Percentiles rank a stretch among this genome's conserved stretches.
phyloP scores from a whole-genome alignment of 2,888 invertebrate genomes.

The Eupsilia transversa region DNA sequence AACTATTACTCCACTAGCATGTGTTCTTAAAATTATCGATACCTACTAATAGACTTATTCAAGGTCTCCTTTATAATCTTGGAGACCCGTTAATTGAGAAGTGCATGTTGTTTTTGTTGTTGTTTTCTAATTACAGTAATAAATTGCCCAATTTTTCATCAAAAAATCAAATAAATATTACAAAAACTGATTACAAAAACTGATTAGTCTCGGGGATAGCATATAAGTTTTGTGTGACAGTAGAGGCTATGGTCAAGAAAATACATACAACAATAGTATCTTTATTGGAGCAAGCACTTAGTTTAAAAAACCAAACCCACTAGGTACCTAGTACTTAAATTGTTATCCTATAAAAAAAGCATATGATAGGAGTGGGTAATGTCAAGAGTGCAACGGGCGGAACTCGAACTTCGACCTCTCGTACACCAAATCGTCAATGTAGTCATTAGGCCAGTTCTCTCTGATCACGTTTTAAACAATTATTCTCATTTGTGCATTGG shows the following conservation, averaged over 20 bases:
- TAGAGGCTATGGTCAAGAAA: too few species aligned
- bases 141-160: background rate
- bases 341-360: background rate
- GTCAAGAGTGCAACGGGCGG: background rate
- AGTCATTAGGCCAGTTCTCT: too few species aligned
- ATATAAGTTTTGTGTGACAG: background rate
- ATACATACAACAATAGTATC: background rate
- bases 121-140: too few species aligned
- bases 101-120: too few species aligned
- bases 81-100: too few species aligned
- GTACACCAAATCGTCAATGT: background rate
- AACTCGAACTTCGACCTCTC: conserved; percentile 2
- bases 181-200: too few species aligned
- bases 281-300: background rate
- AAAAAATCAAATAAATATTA: background rate
- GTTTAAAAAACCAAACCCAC: background rate
- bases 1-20: background rate
- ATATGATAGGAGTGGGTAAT: too few species aligned
- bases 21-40: background rate
- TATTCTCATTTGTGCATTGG: background rate
- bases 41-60: background rate
- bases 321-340: too few species aligned
- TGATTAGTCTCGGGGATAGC: background rate
- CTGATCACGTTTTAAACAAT: background rate
- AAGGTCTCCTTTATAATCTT: too few species aligned